Conservation (phyloP, 1,140 invertebrate species). For the Hormaphis cornu region DNA sequence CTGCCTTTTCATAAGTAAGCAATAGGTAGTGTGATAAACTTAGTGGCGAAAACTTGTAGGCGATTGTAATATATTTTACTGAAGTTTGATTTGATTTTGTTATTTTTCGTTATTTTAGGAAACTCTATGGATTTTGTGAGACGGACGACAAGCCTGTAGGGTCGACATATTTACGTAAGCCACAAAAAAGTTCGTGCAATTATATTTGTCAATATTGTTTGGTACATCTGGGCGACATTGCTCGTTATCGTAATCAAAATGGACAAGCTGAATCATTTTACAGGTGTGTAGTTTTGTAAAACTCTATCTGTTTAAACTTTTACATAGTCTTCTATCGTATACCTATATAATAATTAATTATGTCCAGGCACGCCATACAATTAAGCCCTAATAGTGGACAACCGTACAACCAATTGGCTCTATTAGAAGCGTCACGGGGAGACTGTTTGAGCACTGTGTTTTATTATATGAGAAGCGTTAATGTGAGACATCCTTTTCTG, state of each 20-base stretch:
- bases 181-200: slow-evolving; percentile 61
- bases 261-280: slow-evolving; percentile 72
- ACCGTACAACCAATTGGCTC: slow-evolving; percentile 77
- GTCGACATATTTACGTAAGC: slow-evolving; percentile 40
- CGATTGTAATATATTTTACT: neutral
- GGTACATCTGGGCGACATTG: slow-evolving; percentile 77
- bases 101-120: neutral
- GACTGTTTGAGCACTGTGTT: slow-evolving; percentile 72
- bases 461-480: slow-evolving; percentile 70
- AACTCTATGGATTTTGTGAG: slow-evolving; percentile 21
- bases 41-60: too few relatives aligned
- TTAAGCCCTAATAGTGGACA: slow-evolving; percentile 73
- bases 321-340: neutral
- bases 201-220: slow-evolving; percentile 80
- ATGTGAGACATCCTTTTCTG: slow-evolving; percentile 71
- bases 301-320: neutral
- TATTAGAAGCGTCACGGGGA: slow-evolving; percentile 68
- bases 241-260: slow-evolving; percentile 68
- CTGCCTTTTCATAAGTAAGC: slow-evolving; percentile 59
- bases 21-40: neutral
- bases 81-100: neutral
- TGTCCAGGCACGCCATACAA: slow-evolving; percentile 63
- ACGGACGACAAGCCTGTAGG: neutral
- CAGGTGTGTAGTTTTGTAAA: slow-evolving; percentile 44
- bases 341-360: neutral